A percentile compares a stretch with the other conserved stretches of the same genome.
Evolutionary conservation across 2,888 invertebrate genomes (phyloP).

Genomic region (Melanargia galathea): DNA sequence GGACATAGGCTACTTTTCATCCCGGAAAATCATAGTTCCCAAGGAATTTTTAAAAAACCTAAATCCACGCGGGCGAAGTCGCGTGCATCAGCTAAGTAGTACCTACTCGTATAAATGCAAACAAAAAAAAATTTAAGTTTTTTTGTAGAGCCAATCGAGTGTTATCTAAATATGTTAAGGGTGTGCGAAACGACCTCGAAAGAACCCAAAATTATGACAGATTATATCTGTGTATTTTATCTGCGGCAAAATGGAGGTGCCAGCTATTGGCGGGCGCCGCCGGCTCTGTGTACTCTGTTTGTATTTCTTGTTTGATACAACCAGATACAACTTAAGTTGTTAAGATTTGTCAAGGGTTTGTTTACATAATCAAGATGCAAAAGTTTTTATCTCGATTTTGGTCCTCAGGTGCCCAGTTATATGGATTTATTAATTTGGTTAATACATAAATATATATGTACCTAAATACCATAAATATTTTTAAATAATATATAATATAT

Average conservation of each 20-base stretch:
- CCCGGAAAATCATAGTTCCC: no score
- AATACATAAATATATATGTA: no score
- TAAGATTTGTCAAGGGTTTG: constrained; percentile 45
- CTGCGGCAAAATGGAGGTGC: constrained; percentile 48
- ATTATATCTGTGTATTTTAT: constrained; percentile 42
- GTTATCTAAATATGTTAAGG: constrained; percentile 68
- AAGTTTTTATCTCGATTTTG: constrained; percentile 41
- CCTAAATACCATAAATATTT: no score
- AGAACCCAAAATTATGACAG: constrained; percentile 49
- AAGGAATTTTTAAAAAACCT: no score
- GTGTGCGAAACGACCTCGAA: constrained; percentile 74
- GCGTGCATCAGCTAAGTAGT: no score
- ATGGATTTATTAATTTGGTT: constrained; percentile 7
- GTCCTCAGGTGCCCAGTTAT: constrained; percentile 21
- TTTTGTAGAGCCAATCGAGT: constrained; percentile 46
- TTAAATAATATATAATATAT: no score
- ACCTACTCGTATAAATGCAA: neutral
- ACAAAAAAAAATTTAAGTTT: constrained; percentile 23
- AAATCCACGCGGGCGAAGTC: no score
- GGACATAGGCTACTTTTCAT: no score
- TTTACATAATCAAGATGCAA: constrained; percentile 60
- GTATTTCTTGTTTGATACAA: constrained; percentile 50
- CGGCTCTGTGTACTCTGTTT: constrained; percentile 55
- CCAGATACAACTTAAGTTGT: constrained; percentile 51
- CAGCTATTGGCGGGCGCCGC: constrained; percentile 70